Evolutionary conservation across 2,888 invertebrate genomes (phyloP).

Genomic region (Cylindroiulus punctatus): DNA sequence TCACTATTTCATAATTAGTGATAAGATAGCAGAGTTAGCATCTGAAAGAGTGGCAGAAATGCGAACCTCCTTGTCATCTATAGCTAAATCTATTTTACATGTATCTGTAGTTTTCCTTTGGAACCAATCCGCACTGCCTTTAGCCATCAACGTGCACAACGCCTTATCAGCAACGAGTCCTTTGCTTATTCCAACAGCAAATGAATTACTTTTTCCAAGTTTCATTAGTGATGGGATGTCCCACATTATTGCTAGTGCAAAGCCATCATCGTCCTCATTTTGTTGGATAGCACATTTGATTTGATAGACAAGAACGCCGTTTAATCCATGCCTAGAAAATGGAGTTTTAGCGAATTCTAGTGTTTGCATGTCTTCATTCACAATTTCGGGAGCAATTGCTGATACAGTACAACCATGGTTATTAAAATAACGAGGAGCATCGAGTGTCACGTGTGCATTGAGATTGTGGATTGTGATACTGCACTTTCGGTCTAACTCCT

Average conservation of each 20-base stretch:
- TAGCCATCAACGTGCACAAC: background rate
- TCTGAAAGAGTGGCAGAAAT: background rate
- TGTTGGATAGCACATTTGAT: background rate
- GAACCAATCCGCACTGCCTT: background rate
- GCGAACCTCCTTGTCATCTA: background rate
- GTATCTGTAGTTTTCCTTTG: slow-evolving; percentile 25
- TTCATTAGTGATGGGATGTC: background rate
- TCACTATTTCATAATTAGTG: background rate
- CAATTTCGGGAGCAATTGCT: background rate
- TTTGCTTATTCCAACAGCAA: background rate
- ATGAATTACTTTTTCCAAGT: background rate
- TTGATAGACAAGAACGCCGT: background rate
- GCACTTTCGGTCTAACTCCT: background rate
- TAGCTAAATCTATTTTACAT: background rate
- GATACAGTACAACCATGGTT: background rate
- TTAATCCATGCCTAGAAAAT: background rate
- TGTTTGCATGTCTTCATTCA: background rate
- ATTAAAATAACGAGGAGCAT: background rate
- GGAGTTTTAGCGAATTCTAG: background rate
- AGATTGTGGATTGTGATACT: background rate
- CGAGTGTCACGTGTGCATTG: background rate
- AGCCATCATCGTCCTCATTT: background rate
- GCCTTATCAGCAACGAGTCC: background rate
- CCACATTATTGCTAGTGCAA: background rate
- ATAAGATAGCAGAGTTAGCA: background rate